Conservation (phyloP, 2,888 invertebrate species). For the Spodoptera picta region DNA sequence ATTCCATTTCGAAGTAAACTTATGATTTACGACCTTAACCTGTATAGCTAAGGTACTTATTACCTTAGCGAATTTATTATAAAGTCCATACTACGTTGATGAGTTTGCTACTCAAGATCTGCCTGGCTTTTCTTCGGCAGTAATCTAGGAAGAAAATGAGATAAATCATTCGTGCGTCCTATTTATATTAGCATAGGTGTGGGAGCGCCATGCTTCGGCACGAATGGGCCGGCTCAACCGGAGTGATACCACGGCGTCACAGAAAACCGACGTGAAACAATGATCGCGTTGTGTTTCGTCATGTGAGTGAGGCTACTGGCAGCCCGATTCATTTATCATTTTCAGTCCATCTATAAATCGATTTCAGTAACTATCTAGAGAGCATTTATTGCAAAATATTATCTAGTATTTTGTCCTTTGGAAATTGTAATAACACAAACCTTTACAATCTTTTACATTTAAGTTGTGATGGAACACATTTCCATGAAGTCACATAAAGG, state of each 20-base stretch:
- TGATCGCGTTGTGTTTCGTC: too few relatives aligned
- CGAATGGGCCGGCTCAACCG: too few relatives aligned
- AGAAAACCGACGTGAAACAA: too few relatives aligned
- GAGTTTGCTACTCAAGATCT: conserved; percentile 11
- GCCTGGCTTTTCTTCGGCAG: background rate
- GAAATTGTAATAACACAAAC: conserved; percentile 7
- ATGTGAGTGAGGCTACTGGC: too few relatives aligned
- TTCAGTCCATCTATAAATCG: too few relatives aligned
- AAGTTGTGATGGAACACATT: conserved; percentile 37
- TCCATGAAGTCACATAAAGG: conserved; percentile 38
- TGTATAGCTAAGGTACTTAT: conserved; percentile 20
- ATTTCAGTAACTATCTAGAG: background rate
- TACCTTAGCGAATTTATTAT: conserved; percentile 18
- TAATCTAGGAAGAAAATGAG: background rate
- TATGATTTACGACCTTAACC: conserved; percentile 42
- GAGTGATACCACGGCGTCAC: too few relatives aligned
- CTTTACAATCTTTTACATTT: conserved; percentile 16
- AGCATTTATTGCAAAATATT: background rate
- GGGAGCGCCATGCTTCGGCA: too few relatives aligned
- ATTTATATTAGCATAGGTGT: too few relatives aligned
- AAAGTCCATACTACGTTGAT: conserved; percentile 19
- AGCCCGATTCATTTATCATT: too few relatives aligned
- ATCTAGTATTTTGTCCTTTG: background rate
- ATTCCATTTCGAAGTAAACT: conserved; percentile 33
- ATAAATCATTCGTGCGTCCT: background rate